Evolutionary conservation across 1,140 invertebrate species (phyloP).

Genomic region (Drosophila pandora): DNA sequence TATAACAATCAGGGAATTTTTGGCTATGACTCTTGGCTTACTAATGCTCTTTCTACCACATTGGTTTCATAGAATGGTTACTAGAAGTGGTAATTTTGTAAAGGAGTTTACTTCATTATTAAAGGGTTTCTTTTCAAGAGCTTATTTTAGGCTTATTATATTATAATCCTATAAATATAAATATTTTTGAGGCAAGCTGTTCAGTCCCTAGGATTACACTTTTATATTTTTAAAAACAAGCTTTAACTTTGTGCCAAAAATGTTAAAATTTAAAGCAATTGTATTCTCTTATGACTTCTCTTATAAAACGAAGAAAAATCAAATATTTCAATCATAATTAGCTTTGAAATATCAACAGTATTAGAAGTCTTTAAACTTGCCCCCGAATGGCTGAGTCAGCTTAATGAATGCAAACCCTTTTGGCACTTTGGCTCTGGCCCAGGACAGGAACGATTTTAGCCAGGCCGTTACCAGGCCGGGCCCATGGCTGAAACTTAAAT

Average conservation of each 20-base stretch:
- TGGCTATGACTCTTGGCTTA: not conserved
- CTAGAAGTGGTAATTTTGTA: too few relatives aligned
- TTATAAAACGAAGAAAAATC: not conserved
- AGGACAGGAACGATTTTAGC: constrained; percentile 2
- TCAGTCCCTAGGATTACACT: too few relatives aligned
- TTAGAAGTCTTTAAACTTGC: constrained; percentile 44
- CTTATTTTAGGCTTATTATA: too few relatives aligned
- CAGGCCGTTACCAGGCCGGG: constrained; percentile 25
- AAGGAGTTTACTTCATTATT: too few relatives aligned
- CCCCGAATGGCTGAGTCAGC: constrained; percentile 60
- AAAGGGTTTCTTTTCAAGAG: too few relatives aligned
- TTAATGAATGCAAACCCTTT: constrained; percentile 65
- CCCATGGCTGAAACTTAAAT: constrained; percentile 77
- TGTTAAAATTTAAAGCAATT: too few relatives aligned
- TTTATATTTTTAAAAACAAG: too few relatives aligned
- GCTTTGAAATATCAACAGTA: constrained; percentile 14
- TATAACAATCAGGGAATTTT: constrained; percentile 26
- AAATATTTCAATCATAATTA: not conserved
- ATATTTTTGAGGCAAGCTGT: too few relatives aligned
- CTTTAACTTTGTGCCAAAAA: too few relatives aligned
- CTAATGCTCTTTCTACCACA: not conserved
- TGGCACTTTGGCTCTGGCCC: not conserved
- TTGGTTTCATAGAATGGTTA: not conserved
- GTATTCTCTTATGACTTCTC: not conserved
- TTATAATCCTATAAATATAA: too few relatives aligned